A percentile compares a stretch with the other conserved stretches of the same genome.
These are phyloP conservation scores for Drosophila mettleri DNA, from an alignment of 2,888 invertebrate species.

Conservation along the genomic window DNA sequence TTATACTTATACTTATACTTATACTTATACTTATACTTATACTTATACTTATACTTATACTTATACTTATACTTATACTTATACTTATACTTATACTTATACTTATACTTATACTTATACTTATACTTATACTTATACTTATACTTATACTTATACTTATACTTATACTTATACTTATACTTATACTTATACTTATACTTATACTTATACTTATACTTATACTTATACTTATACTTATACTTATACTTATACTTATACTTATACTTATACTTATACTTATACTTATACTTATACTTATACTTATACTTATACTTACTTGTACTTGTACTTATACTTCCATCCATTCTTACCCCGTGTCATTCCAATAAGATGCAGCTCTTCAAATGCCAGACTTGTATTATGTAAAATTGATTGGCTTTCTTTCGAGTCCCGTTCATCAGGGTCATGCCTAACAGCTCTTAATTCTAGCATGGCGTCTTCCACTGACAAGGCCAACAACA, in stretches of 20 bases:
- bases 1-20: background rate
- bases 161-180: conserved; percentile 4
- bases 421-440: conserved; percentile 1
- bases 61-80: conserved; percentile 1
- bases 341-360: conserved; percentile 1
- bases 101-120: background rate
- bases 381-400: conserved; percentile 4
- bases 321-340: background rate
- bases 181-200: conserved; percentile 2
- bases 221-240: conserved; percentile 5
- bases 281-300: background rate
- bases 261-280: background rate
- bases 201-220: conserved; percentile 1
- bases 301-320: background rate
- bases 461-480: conserved; percentile 15
- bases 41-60: background rate
- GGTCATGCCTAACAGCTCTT: conserved; percentile 7
- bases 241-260: conserved; percentile 1
- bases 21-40: background rate
- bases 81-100: conserved; percentile 1
- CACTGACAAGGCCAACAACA: conserved; percentile 19
- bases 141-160: conserved; percentile 5
- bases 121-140: conserved; percentile 1
- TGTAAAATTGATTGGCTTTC: conserved; percentile 29
- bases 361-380: conserved; percentile 1